A percentile compares a stretch with the other conserved stretches of the same genome.
phyloP scores from a whole-genome alignment of 2,113 vertebrate genomes.

The Phalacrocorax pelagicus region DNA sequence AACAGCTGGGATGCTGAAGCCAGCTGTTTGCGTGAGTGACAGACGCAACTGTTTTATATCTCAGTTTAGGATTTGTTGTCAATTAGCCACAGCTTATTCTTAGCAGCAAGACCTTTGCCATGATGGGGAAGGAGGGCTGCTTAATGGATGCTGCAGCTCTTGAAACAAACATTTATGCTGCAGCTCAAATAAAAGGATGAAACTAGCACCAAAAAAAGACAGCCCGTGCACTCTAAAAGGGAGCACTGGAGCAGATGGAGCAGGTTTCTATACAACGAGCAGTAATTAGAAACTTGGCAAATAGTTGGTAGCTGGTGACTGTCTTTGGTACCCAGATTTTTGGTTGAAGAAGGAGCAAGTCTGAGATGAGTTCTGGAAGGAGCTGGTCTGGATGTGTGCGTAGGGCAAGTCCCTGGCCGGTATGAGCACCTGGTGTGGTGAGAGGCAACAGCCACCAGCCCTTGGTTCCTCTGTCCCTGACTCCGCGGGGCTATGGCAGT shows the following conservation, averaged over 20 bases:
- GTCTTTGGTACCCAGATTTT: background rate
- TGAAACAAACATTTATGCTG: background rate
- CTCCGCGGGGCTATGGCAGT: accelerated
- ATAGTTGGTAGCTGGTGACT: background rate
- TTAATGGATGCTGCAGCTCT: background rate
- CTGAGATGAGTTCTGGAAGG: background rate
- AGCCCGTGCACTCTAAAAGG: background rate
- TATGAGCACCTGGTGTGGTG: accelerated
- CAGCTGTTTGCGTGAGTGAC: constrained; percentile 13
- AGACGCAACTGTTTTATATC: background rate
- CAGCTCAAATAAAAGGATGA: background rate
- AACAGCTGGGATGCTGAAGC: background rate
- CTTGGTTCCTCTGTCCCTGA: background rate
- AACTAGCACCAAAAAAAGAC: background rate
- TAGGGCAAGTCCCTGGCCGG: background rate
- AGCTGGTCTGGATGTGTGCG: accelerated
- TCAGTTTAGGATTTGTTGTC: background rate
- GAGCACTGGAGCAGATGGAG: constrained; percentile 31
- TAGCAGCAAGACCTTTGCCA: background rate
- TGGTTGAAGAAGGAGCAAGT: background rate
- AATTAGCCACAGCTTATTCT: constrained; percentile 11
- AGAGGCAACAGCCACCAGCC: accelerated
- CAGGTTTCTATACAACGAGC: constrained; percentile 16
- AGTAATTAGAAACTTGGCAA: background rate
- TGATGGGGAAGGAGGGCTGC: background rate